Base-by-base conservation (phyloP, 2,113 vertebrate genomes). In the Oreotrochilus melanogaster region DNA sequence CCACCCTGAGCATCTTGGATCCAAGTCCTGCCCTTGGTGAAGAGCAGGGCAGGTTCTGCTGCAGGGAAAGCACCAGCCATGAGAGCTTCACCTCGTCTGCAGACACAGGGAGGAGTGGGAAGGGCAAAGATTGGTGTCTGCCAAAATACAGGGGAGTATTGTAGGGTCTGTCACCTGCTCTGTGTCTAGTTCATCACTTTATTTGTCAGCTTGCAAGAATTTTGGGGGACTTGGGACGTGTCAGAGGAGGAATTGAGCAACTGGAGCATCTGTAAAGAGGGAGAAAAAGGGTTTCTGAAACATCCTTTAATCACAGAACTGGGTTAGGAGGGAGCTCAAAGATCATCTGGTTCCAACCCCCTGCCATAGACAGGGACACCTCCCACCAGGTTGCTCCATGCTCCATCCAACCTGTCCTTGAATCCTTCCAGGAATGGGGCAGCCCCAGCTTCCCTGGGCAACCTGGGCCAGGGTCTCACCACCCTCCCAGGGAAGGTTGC, bases 71-170 rank as follows among this genome's bases (percentile, higher is more conserved):
- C 37, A 42, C 6, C 19, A 37, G 80, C 43, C 7, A 23, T 0
- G 61, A 11, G 14, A 85, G 54, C 54, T 27, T 54, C 5, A 1
- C 50, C 85, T 75, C 5, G 0, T 69, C 57, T 67, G 88, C 89
- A 94, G 89, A 86, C 45, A 64, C 39, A 21, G 61, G 12, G 35
- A 67, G 85, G 61, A 39, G 18, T 8, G 5, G 80, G 78, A 60
- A 88, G 87, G 67, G 66, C 91, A 85, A 95, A 94, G 87, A 71
- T 75, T 81, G 84, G 1, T 57, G 54, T 69, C 42, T 48, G 81
- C 84, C 74, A 47, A 64, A 78, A 72, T 0, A 0, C 17, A 27
- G 47, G 30, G 91, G 43, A 18, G 8, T 1, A 4, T 70, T 35
- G 57, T 4, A 11, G 60, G 84, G 43, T 7, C 45, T 5, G 75